These are phyloP conservation scores for Herpailurus yagouaroundi DNA, from an alignment of 2,113 vertebrate genomes.

Conservation along the genomic window DNA sequence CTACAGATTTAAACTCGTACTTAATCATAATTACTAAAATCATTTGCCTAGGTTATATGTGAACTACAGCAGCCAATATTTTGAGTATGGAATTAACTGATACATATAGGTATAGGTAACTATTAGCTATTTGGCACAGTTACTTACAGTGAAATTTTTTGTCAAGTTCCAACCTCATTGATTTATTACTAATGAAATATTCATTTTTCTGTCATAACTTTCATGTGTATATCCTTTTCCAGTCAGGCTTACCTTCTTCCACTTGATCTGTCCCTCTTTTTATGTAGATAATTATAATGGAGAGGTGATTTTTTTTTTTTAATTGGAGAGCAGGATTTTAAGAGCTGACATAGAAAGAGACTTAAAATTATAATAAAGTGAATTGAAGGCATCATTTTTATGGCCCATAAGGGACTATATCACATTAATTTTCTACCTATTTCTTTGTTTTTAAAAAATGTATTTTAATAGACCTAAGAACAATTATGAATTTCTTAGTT, in stretches of 20 bases:
- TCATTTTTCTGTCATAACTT: neutral
- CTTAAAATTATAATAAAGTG: neutral
- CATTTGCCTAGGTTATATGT: neutral
- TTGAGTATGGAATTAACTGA: neutral
- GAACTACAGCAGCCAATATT: neutral
- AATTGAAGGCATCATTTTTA: neutral
- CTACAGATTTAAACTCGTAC: neutral
- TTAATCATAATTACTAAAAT: neutral
- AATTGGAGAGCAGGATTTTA: neutral
- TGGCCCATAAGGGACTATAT: neutral
- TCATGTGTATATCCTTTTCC: neutral
- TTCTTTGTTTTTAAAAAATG: neutral
- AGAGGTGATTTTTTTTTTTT: neutral
- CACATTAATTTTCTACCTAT: neutral
- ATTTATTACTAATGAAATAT: neutral
- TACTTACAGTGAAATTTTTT: neutral
- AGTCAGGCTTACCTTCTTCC: neutral
- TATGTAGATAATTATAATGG: neutral
- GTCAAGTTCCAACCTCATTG: neutral
- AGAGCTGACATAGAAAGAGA: neutral
- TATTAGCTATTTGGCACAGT: neutral
- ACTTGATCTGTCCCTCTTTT: neutral
- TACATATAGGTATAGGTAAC: neutral
- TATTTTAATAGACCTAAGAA: neutral
- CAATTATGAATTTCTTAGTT: neutral